phyloP scores from a whole-genome alignment of 1,140 invertebrate species.

The Dinoponera quadriceps region DNA sequence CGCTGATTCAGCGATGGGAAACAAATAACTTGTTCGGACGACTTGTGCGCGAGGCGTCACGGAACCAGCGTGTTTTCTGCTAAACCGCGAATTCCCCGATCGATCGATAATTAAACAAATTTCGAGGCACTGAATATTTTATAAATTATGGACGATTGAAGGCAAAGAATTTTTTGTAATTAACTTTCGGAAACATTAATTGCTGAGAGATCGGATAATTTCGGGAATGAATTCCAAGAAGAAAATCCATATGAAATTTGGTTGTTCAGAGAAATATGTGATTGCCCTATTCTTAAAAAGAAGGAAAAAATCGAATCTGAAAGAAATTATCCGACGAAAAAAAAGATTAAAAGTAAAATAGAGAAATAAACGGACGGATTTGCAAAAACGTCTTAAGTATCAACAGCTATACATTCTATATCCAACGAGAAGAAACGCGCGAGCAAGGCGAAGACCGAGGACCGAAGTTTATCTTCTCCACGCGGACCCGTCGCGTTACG shows the following conservation, averaged over 20 bases:
- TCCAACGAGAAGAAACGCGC: not conserved
- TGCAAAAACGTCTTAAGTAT: not conserved
- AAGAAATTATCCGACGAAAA: not conserved
- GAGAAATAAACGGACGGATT: not conserved
- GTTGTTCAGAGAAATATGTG: too few species aligned
- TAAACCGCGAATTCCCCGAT: not conserved
- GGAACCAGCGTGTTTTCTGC: not conserved
- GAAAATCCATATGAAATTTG: too few species aligned
- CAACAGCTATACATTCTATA: not conserved
- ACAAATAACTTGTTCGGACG: not conserved
- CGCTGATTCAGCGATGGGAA: conserved; percentile 13
- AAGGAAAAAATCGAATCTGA: too few species aligned
- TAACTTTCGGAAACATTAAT: too few species aligned
- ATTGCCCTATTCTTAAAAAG: not conserved
- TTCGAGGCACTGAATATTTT: not conserved
- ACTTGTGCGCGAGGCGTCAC: not conserved
- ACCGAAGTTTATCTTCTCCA: conserved; percentile 33
- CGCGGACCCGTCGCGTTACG: conserved; percentile 25
- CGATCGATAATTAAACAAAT: not conserved
- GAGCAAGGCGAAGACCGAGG: not conserved
- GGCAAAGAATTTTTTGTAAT: too few species aligned
- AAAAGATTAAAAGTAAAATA: too few species aligned
- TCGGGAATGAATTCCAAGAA: too few species aligned
- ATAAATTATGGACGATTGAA: not conserved
- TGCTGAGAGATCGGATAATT: too few species aligned